Conservation (phyloP, 2,888 invertebrate species). For the Petrolisthes cinctipes region DNA sequence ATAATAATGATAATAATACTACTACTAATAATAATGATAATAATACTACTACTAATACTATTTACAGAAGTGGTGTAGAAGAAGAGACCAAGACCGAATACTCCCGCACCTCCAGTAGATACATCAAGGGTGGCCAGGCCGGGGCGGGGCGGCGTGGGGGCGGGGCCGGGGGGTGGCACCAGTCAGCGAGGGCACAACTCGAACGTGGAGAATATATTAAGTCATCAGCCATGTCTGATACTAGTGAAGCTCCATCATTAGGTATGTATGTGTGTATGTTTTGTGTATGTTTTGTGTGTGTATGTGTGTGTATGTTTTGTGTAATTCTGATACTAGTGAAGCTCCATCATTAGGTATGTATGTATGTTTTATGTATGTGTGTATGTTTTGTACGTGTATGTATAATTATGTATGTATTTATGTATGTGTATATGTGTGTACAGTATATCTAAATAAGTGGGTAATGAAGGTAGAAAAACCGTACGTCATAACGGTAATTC, state of each 20-base stretch:
- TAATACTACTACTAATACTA: neutral
- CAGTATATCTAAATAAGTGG: neutral
- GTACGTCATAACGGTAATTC: too few species aligned
- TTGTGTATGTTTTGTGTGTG: neutral
- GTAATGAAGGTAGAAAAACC: too few species aligned
- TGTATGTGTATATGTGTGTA: neutral
- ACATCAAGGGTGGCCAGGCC: constrained; percentile 61
- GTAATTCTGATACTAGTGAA: constrained; percentile 95
- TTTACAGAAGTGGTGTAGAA: constrained; percentile 40
- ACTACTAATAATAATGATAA: too few species aligned
- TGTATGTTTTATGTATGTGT: neutral
- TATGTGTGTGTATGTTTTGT: neutral
- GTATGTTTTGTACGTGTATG: neutral
- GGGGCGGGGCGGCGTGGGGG: constrained; percentile 75
- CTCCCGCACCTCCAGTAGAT: constrained; percentile 54
- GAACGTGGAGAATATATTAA: constrained; percentile 69
- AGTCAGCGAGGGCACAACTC: constrained; percentile 87
- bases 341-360: constrained; percentile 82
- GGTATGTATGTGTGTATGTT: constrained; percentile 69
- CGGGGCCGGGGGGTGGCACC: constrained; percentile 80
- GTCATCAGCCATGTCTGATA: constrained; percentile 85
- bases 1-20: too few species aligned
- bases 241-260: constrained; percentile 91
- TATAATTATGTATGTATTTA: neutral
- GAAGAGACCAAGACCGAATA: constrained; percentile 60